These are phyloP conservation scores for Copidosoma floridanum DNA, from an alignment of 1,140 invertebrate species.

Conservation along the genomic window DNA sequence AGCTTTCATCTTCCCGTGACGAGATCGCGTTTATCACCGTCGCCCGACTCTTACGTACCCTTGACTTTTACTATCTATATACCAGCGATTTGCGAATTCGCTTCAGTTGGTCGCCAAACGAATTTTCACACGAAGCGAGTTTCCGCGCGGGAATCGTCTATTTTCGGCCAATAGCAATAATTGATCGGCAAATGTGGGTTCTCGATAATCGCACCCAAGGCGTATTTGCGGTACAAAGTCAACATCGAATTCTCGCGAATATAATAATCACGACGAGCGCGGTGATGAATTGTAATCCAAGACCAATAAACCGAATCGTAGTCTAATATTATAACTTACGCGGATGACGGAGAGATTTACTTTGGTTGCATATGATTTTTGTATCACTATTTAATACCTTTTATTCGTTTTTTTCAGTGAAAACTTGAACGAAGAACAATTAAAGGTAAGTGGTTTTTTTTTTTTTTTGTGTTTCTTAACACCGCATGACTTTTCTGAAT, in stretches of 20 bases:
- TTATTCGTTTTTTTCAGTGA: constrained; percentile 37
- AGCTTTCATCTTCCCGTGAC: constrained; percentile 19
- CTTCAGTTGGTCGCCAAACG: too few species aligned
- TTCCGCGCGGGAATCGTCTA: not conserved
- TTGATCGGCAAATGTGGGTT: not conserved
- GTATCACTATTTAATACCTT: too few species aligned
- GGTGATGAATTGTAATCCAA: too few species aligned
- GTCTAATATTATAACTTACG: too few species aligned
- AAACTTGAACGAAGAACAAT: constrained; percentile 38
- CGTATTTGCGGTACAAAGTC: not conserved
- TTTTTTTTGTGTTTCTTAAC: too few species aligned
- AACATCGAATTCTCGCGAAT: not conserved
- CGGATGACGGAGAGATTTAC: too few species aligned
- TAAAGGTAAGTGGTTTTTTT: constrained; percentile 39
- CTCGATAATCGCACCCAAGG: not conserved
- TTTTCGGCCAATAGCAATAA: not conserved
- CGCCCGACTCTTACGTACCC: not conserved
- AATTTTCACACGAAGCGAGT: too few species aligned
- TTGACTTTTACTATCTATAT: too few species aligned
- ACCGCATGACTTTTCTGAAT: too few species aligned
- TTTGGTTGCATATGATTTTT: too few species aligned
- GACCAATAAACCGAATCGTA: constrained; percentile 26
- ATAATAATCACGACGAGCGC: not conserved
- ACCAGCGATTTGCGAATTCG: too few species aligned
- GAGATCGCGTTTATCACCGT: constrained; percentile 2